A percentile compares a stretch with the other conserved stretches of the same genome.
Conservation (phyloP, 1,140 invertebrate genomes). For the Cotesia chilonis region DNA sequence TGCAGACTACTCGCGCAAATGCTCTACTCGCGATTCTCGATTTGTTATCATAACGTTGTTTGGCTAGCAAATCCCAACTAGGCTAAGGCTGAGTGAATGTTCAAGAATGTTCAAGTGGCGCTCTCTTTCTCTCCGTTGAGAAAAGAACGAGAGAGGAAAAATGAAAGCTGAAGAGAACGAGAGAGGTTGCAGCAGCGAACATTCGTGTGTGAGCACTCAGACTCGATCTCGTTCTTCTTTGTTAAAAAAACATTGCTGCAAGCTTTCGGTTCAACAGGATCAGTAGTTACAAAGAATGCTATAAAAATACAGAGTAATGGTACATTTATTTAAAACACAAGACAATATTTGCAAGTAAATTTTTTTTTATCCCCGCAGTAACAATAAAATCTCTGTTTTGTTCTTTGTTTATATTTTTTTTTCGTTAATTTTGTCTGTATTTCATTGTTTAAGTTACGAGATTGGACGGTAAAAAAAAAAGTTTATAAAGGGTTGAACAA, state of each 20-base stretch:
- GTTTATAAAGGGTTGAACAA: slow-evolving; percentile 8
- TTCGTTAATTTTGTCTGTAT: background rate
- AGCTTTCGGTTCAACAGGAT: slow-evolving; percentile 11
- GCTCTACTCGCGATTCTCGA: slow-evolving; percentile 34
- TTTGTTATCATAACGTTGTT: slow-evolving; percentile 43
- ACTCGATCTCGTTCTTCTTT: slow-evolving; percentile 19
- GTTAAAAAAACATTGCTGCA: slow-evolving; percentile 12
- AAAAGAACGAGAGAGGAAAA: no score
- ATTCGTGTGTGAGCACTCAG: background rate
- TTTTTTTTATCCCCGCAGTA: background rate
- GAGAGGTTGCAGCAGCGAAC: background rate
- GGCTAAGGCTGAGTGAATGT: slow-evolving; percentile 12
- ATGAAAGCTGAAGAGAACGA: background rate
- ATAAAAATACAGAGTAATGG: slow-evolving; percentile 14
- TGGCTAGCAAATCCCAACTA: slow-evolving; percentile 40
- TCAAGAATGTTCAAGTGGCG: no score
- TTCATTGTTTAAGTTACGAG: slow-evolving; percentile 1
- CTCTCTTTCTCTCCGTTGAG: slow-evolving; percentile 8
- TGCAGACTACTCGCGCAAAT: slow-evolving; percentile 28
- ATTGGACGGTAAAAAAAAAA: background rate
- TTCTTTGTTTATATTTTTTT: background rate
- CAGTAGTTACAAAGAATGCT: slow-evolving; percentile 6
- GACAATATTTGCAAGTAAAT: background rate
- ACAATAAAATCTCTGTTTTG: background rate
- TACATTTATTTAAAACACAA: slow-evolving; percentile 10